Conservation (phyloP, 2,797 vertebrate genomes). For the Acanthurus lineatus region DNA sequence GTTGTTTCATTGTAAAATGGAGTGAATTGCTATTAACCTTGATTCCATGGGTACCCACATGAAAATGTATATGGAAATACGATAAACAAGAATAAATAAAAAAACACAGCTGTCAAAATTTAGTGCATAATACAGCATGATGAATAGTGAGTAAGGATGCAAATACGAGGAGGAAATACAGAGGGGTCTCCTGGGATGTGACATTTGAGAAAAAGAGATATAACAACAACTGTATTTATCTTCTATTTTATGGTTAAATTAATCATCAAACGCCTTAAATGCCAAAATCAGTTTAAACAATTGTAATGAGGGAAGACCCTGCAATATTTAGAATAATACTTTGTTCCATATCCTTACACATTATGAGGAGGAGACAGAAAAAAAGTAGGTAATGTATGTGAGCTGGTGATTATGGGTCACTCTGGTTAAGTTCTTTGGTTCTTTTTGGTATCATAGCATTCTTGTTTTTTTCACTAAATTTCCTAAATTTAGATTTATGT, state of each 20-base stretch:
- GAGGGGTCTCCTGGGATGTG: constrained; percentile 28
- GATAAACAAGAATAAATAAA: background rate
- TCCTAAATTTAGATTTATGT: background rate
- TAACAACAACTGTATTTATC: constrained; percentile 38
- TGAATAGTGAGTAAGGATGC: background rate
- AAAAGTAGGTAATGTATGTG: background rate
- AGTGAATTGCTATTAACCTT: background rate
- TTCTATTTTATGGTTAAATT: constrained; percentile 37
- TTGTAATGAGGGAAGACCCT: constrained; percentile 33
- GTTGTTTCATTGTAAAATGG: background rate
- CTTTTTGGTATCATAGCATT: background rate
- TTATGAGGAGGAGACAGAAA: constrained; percentile 5
- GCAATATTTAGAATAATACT: constrained; percentile 9
- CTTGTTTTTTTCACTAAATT: background rate
- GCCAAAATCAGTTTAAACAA: constrained; percentile 37
- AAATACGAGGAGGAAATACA: constrained; percentile 26
- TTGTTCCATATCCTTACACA: constrained; percentile 29
- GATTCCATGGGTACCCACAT: background rate
- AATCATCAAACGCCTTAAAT: constrained; percentile 43
- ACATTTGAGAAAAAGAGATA: constrained; percentile 50
- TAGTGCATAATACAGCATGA: background rate
- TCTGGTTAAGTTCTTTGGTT: background rate
- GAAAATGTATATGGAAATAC: background rate
- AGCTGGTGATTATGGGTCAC: constrained; percentile 13
- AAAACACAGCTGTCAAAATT: background rate